phyloP scores from a whole-genome alignment of 1,140 invertebrate species.

The Aplysia californica region DNA sequence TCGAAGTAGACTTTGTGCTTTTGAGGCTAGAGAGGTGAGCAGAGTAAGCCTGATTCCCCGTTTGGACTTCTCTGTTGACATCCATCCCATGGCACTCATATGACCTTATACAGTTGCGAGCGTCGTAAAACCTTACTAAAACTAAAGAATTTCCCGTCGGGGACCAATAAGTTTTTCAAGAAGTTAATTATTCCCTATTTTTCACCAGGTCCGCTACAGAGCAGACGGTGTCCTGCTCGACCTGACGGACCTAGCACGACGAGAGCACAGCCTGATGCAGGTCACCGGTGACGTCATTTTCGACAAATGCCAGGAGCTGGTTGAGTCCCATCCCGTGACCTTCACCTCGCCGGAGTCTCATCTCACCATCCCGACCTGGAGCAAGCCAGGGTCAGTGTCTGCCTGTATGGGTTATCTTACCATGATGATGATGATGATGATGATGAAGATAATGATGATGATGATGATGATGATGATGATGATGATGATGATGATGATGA shows the following conservation, averaged over 20 bases:
- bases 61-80: too few relatives aligned
- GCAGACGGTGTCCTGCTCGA: constrained; percentile 89
- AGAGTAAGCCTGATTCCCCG: too few relatives aligned
- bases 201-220: constrained; percentile 94
- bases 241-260: constrained; percentile 87
- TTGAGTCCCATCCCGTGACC: constrained; percentile 87
- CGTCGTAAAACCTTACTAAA: too few relatives aligned
- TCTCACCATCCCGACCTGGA: constrained; percentile 81
- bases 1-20: too few relatives aligned
- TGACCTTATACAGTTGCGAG: too few relatives aligned
- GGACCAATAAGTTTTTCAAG: too few relatives aligned
- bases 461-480: constrained; percentile 14
- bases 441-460: constrained; percentile 11
- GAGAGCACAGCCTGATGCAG: constrained; percentile 86
- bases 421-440: constrained; percentile 13
- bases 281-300: constrained; percentile 89
- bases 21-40: too few relatives aligned
- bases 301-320: constrained; percentile 84
- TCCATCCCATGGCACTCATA: too few relatives aligned
- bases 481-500: constrained; percentile 2
- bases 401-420: not conserved
- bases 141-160: too few relatives aligned
- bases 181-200: too few relatives aligned
- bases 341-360: constrained; percentile 91
- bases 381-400: constrained; percentile 75